Evolutionary conservation across 2,888 invertebrate species (phyloP).

Genomic region (Drosophila merina): DNA sequence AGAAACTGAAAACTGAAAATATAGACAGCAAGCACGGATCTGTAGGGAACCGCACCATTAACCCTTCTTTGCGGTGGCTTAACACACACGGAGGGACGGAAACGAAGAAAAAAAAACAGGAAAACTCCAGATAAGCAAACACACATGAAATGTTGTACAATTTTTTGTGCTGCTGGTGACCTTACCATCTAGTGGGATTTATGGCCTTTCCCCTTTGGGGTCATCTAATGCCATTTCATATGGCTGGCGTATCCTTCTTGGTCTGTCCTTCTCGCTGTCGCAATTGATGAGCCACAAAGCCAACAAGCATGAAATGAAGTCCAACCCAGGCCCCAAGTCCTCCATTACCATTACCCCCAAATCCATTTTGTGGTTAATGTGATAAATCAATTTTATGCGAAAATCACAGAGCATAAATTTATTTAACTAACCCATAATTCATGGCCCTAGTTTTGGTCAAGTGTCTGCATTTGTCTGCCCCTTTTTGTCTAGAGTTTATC

Average conservation of each 20-base stretch:
- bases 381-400: constrained; percentile 81
- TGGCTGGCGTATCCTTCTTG: constrained; percentile 57
- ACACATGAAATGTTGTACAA: constrained; percentile 45
- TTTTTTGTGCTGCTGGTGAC: constrained; percentile 41
- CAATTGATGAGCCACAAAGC: constrained; percentile 79
- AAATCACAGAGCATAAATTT: constrained; percentile 81
- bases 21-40: constrained; percentile 2
- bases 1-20: constrained; percentile 7
- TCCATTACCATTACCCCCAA: constrained; percentile 36
- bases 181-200: constrained; percentile 59
- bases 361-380: constrained; percentile 72
- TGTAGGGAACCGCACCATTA: constrained; percentile 61
- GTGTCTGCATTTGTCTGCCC: constrained; percentile 17
- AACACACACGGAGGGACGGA: constrained; percentile 37
- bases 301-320: constrained; percentile 79
- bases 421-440: constrained; percentile 78
- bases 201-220: constrained; percentile 59
- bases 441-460: constrained; percentile 49
- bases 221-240: constrained; percentile 75
- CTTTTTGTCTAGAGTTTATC: constrained; percentile 23
- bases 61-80: constrained; percentile 69
- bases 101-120: not conserved
- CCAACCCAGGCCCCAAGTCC: constrained; percentile 34
- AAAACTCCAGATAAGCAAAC: constrained; percentile 8
- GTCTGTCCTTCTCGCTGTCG: constrained; percentile 8